These are phyloP conservation scores for Brachionus rotundiformis DNA, from an alignment of 1,140 invertebrate genomes.

Conservation along the genomic window DNA sequence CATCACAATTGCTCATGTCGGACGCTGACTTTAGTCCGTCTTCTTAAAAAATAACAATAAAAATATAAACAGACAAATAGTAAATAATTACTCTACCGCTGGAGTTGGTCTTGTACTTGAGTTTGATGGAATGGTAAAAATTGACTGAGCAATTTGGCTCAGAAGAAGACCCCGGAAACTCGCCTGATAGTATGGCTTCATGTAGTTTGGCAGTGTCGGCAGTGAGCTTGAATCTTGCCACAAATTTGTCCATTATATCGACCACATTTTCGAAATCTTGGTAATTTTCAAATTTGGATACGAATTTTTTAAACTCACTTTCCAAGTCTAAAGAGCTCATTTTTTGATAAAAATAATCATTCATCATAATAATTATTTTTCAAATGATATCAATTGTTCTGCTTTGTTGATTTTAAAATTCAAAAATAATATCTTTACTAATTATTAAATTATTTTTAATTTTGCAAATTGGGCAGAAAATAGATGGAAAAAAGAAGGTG, in stretches of 20 bases:
- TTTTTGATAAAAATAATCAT: not conserved
- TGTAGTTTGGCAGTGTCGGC: not conserved
- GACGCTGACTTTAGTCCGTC: not conserved
- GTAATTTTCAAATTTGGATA: not conserved
- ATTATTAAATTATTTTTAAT: not conserved
- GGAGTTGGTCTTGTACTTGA: not conserved
- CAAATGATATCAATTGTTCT: not conserved
- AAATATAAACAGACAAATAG: no score
- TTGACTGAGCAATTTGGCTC: not conserved
- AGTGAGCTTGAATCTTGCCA: not conserved
- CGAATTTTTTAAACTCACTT: not conserved
- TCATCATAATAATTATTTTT: not conserved
- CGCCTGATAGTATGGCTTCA: not conserved
- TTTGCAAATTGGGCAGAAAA: not conserved
- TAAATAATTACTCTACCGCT: not conserved
- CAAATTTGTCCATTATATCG: slow-evolving; percentile 5
- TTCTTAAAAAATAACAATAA: no score
- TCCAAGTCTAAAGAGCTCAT: slow-evolving; percentile 3
- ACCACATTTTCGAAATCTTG: not conserved
- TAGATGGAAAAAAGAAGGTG: not conserved
- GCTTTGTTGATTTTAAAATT: slow-evolving; percentile 4
- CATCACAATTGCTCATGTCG: not conserved
- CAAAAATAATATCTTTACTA: not conserved
- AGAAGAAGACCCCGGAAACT: not conserved
- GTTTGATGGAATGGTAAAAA: not conserved